Evolutionary conservation across 2,888 invertebrate genomes (phyloP).

Genomic region (Agonopterix alstromeriana): DNA sequence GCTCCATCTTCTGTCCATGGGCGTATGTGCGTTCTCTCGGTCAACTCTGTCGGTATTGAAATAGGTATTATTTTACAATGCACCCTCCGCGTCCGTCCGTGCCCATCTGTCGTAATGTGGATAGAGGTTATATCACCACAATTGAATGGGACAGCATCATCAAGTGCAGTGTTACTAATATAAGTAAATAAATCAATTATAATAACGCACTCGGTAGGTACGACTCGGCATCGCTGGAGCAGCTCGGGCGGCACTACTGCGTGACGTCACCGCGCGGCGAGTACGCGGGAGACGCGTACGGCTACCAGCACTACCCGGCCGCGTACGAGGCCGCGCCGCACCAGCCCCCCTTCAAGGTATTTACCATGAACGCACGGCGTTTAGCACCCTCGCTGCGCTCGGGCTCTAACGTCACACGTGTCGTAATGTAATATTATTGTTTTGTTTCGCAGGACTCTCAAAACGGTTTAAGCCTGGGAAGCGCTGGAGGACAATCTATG

Average conservation of each 20-base stretch:
- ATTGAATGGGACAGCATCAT: no score
- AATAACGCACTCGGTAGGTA: constrained; percentile 36
- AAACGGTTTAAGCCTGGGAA: constrained; percentile 68
- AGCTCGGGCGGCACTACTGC: constrained; percentile 67
- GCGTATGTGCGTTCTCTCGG: no score
- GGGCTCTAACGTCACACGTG: no score
- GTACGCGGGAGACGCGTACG: constrained; percentile 64
- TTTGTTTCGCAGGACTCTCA: constrained; percentile 57
- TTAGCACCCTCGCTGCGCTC: no score
- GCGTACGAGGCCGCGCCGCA: constrained; percentile 49
- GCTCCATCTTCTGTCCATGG: no score
- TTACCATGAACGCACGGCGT: neutral
- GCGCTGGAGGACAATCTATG: constrained; percentile 77
- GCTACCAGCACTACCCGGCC: constrained; percentile 64
- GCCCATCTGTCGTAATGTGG: no score
- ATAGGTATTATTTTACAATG: no score
- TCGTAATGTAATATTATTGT: neutral
- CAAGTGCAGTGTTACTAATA: no score
- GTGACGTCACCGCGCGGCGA: constrained; percentile 73
- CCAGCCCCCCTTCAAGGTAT: constrained; percentile 55
- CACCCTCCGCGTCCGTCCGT: no score
- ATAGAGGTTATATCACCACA: no score
- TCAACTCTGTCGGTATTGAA: no score
- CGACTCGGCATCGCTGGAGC: constrained; percentile 66
- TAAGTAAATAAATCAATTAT: no score